Base-by-base conservation (phyloP, 2,113 vertebrate species). In the Microcebus lehilahytsara region DNA sequence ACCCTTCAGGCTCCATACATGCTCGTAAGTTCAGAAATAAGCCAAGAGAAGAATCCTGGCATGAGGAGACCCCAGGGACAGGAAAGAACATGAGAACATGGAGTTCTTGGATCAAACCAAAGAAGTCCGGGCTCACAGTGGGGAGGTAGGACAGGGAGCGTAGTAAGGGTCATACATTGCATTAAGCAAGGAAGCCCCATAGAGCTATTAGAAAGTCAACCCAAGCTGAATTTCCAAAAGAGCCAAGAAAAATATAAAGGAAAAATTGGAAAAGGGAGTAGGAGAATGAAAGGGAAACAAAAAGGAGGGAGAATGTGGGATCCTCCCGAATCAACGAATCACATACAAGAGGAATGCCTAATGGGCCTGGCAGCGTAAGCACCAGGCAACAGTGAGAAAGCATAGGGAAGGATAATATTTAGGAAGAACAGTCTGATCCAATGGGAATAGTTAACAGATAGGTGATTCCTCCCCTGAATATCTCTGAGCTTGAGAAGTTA, bases 341-440 rank as follows among this genome's bases (percentile, higher is more conserved):
- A 2, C 64, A 72, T 6, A 78, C 20, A 92, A 89, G 97, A 27
- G 34, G 91, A 97, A 97, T 93, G 91, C 91, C 92, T 95, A 97
- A 30, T 5, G 93, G 95, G 88, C 98, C 53, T 0, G 0, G 56
- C 51, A 67, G 46, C 66, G 34, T 17, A 11, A 62, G 53, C 81
- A 32, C 12, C 56, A 32, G 53, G n/a, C n/a, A 97, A 91, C 85
- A 17, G 64, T 30, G 69, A 98, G 81, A 97, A 97, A 93, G 79
- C 25, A 91, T 96, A 84, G 67, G 74, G 85, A 97, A 97, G 89
- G 85, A 97, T 97, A 91, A 92, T 88, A 96, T 96, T 96, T 94
- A 95, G 74, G 77, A 0, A 3, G 88, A 97, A 81, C 23, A 37
- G 85, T 80, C 13, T 4, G 72, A 94, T 62, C 46, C 58, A 0